Evolutionary conservation across 2,888 invertebrate species (phyloP).

Genomic region (Automeris io): DNA sequence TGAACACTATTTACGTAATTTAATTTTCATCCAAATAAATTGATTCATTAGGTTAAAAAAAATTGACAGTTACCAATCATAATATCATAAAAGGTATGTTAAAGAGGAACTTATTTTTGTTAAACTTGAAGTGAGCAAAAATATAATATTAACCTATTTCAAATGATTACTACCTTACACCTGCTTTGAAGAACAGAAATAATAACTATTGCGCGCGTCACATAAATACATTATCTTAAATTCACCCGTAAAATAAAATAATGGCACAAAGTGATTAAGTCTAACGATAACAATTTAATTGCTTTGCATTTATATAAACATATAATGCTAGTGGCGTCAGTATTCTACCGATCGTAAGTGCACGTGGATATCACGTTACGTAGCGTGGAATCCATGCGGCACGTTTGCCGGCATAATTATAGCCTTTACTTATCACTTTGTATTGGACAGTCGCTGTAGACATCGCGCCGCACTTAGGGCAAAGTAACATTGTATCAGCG

Average conservation of each 20-base stretch:
- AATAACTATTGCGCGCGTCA: background rate
- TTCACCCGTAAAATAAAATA: conserved; percentile 2
- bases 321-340: conserved; percentile 21
- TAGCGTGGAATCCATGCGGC: conserved; percentile 26
- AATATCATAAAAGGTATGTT: too few relatives aligned
- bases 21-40: too few relatives aligned
- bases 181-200: too few relatives aligned
- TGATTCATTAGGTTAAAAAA: too few relatives aligned
- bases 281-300: background rate
- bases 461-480: background rate
- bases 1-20: too few relatives aligned
- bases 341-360: conserved; percentile 11
- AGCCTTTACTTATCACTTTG: too few relatives aligned
- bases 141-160: too few relatives aligned
- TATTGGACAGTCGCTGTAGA: background rate
- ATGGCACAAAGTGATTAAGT: background rate
- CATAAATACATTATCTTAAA: background rate
- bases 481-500: too few relatives aligned
- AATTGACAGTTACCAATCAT: too few relatives aligned
- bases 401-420: conserved; percentile 10
- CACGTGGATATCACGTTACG: conserved; percentile 32
- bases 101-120: too few relatives aligned
- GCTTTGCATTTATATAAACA: conserved; percentile 2
- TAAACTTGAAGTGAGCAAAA: too few relatives aligned
- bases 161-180: too few relatives aligned